Evolutionary conservation across 2,797 vertebrate species (phyloP).

Genomic region (Malacoctenus gilli): DNA sequence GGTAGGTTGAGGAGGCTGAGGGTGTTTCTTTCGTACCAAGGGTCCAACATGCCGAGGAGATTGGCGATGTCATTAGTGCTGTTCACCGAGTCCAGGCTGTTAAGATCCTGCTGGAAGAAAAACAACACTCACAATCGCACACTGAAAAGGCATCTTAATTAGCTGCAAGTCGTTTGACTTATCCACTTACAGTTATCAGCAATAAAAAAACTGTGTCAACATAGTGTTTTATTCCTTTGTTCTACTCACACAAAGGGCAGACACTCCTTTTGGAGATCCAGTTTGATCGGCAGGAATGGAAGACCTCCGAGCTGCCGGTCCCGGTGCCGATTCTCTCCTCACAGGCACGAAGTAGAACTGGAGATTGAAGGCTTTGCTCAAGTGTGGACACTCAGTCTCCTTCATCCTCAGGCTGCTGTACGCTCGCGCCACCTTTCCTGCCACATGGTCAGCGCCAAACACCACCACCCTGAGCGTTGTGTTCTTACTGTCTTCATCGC

Average conservation of each 20-base stretch:
- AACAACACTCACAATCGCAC: no score
- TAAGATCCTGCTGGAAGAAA: slow-evolving; percentile 63
- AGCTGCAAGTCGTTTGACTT: no score
- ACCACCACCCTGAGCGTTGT: slow-evolving; percentile 91
- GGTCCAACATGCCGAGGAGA: slow-evolving; percentile 95
- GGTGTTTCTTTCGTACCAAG: slow-evolving; percentile 96
- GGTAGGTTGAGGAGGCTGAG: slow-evolving; percentile 91
- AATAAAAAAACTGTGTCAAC: no score
- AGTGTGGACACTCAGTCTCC: slow-evolving; percentile 86
- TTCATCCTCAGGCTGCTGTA: slow-evolving; percentile 88
- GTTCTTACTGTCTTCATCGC: slow-evolving; percentile 81
- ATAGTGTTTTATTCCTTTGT: background rate
- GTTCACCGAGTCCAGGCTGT: slow-evolving; percentile 65
- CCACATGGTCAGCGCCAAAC: slow-evolving; percentile 93
- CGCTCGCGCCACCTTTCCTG: slow-evolving; percentile 92
- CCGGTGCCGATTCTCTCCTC: slow-evolving; percentile 76
- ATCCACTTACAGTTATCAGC: no score
- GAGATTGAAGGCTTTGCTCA: slow-evolving; percentile 90
- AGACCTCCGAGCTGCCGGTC: slow-evolving; percentile 13
- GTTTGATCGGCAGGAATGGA: slow-evolving; percentile 20
- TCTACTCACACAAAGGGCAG: slow-evolving; percentile 51
- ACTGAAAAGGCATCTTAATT: no score
- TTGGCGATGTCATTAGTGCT: slow-evolving; percentile 94
- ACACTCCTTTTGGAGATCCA: slow-evolving; percentile 47
- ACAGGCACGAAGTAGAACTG: slow-evolving; percentile 94